Evolutionary conservation across 1,140 invertebrate species (phyloP), one percentile per base, ranked within the genome.

Genomic region (Hypsibius dujardini): DNA sequence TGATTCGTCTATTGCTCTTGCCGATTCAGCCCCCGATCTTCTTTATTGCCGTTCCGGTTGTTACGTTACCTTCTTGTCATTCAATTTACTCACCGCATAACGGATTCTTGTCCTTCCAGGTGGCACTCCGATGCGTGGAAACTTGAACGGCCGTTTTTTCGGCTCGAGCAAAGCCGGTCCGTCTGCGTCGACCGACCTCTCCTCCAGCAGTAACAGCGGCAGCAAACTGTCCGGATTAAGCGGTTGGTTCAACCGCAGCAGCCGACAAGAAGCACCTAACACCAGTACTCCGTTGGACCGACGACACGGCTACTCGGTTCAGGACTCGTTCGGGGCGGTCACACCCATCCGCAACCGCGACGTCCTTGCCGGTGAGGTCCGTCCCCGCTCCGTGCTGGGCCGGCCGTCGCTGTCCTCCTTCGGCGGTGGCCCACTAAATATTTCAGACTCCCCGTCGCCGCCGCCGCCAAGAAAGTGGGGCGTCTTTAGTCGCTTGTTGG

Each of bases 241-340:
- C 3, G 12, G 62, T 67, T 67, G 12, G 12, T 67, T 67, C 42
- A 42, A 28, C 28, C 28, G 28, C 28, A 28, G 12, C 12, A 12
- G 12, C 12, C 62, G 7, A 0, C 7, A n/a, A 56, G n/a, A 67
- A 67, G 12, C 3, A 7, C 62, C 62, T 15, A 67, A 67, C 12
- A 67, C 62, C 12, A 67, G 62, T 45, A 67, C 62, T 15, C 62
- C 62, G 45, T 15, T 42, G 12, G 62, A 67, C 3, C 12, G 45
- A 42, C 62, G 62, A 15, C 12, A 3, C 62, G 3, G 7, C 42
- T 7, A 42, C 62, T 15, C 12, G 3, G 12, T 67, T 12, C 12
- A 67, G 12, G 62, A 67, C 42, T 67, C 62, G 3, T 67, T 67
- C 42, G 62, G 62, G 12, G 62, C 62, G 12, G 42, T 67, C 3